Evolutionary conservation across 2,797 vertebrate species (phyloP).

Genomic region (Paguma larvata): DNA sequence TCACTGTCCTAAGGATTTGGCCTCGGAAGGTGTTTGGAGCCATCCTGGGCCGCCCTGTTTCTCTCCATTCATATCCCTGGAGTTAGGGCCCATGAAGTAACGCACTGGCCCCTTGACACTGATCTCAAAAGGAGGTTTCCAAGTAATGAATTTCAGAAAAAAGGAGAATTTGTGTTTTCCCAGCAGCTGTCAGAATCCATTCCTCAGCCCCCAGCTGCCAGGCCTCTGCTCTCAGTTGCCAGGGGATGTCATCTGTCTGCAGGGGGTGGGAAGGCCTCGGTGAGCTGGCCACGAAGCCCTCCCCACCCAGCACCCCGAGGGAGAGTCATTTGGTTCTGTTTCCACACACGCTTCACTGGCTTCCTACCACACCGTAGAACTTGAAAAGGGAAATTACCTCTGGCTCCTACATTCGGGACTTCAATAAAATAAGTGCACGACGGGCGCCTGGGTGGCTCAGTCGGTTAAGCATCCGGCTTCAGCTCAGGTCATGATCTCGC

Average conservation of each 20-base stretch:
- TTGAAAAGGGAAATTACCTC: not conserved
- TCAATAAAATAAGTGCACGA: not conserved
- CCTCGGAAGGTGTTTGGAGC: not conserved
- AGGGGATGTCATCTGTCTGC: not conserved
- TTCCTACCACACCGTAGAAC: not conserved
- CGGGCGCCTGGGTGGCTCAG: too few relatives aligned
- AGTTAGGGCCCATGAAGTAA: not conserved
- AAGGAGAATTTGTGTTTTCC: constrained; percentile 5
- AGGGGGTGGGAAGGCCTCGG: not conserved
- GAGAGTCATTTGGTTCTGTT: not conserved
- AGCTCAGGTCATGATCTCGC: too few relatives aligned
- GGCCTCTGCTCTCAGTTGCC: not conserved
- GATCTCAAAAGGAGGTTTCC: constrained; percentile 30
- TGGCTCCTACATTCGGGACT: not conserved
- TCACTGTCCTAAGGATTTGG: not conserved
- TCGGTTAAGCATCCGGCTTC: too few relatives aligned
- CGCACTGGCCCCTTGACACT: not conserved
- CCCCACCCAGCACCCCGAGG: not conserved
- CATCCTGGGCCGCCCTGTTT: not conserved
- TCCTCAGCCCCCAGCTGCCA: not conserved
- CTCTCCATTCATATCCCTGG: not conserved
- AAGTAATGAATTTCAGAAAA: not conserved
- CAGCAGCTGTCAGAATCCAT: constrained; percentile 33
- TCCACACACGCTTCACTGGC: not conserved
- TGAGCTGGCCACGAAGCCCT: not conserved